A percentile compares a stretch with the other conserved stretches of the same genome.
These are phyloP conservation scores for Phasianus colchicus DNA, from an alignment of 2,113 vertebrate species.

Conservation along the genomic window DNA sequence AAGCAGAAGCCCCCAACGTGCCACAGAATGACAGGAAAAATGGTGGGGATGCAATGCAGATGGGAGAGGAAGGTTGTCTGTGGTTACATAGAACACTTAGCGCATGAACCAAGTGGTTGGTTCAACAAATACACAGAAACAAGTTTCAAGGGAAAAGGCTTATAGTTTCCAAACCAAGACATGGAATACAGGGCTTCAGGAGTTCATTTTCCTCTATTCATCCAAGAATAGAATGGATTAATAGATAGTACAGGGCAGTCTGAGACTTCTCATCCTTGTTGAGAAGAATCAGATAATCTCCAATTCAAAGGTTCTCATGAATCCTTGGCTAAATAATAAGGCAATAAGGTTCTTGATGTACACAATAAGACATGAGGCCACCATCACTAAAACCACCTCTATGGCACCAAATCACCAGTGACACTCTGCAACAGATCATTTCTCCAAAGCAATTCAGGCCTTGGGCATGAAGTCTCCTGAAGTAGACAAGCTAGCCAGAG, in stretches of 20 bases:
- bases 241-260: background rate
- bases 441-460: background rate
- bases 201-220: background rate
- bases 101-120: background rate
- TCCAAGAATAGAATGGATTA: background rate
- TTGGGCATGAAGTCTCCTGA: background rate
- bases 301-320: background rate
- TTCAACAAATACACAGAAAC: fast-evolving
- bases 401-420: background rate
- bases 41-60: too few species aligned
- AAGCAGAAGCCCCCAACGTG: fast-evolving
- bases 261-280: background rate
- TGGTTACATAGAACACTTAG: background rate
- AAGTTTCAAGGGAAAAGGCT: background rate
- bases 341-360: background rate
- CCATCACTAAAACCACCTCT: background rate
- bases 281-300: background rate
- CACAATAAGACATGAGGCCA: fast-evolving
- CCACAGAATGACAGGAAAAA: background rate
- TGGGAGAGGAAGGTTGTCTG: too few species aligned
- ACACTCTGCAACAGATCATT: background rate
- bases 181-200: background rate
- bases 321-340: background rate
- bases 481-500: background rate
- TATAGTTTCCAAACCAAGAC: background rate